phyloP scores from a whole-genome alignment of 1,140 invertebrate species.

The Pinna nobilis region DNA sequence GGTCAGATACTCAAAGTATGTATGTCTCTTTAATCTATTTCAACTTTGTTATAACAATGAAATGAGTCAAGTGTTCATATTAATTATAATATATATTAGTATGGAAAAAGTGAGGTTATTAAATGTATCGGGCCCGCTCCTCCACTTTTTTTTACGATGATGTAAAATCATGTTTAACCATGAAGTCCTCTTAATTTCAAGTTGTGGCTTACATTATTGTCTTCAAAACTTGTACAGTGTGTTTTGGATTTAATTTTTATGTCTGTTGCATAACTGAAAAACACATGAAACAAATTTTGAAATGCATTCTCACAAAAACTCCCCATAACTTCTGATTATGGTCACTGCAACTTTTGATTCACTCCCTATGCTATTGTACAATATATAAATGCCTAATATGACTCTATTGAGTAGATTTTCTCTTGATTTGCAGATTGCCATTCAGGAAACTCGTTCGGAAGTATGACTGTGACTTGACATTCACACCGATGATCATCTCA shows the following conservation, averaged over 20 bases:
- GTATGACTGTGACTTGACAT: constrained; percentile 92
- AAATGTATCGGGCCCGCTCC: no score
- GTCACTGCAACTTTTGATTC: background rate
- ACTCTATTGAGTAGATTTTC: constrained; percentile 14
- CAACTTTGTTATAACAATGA: background rate
- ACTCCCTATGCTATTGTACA: background rate
- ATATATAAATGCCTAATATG: background rate
- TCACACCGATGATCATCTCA: constrained; percentile 97
- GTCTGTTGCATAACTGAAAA: background rate
- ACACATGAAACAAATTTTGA: background rate
- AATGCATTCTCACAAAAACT: no score
- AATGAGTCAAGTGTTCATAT: background rate
- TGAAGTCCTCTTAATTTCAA: no score
- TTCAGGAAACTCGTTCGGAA: constrained; percentile 88
- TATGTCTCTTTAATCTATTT: constrained; percentile 28
- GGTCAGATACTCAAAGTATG: constrained; percentile 95
- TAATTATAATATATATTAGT: background rate
- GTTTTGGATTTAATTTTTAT: background rate
- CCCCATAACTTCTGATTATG: no score
- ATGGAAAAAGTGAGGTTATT: background rate
- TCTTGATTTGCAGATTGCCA: constrained; percentile 80
- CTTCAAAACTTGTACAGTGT: constrained; percentile 1
- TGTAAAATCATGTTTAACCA: no score
- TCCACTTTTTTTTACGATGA: no score
- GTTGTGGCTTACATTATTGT: background rate